phyloP scores from a whole-genome alignment of 30 jellyfish, hydroid and myxozoan species.

The Pelagia noctiluca region DNA sequence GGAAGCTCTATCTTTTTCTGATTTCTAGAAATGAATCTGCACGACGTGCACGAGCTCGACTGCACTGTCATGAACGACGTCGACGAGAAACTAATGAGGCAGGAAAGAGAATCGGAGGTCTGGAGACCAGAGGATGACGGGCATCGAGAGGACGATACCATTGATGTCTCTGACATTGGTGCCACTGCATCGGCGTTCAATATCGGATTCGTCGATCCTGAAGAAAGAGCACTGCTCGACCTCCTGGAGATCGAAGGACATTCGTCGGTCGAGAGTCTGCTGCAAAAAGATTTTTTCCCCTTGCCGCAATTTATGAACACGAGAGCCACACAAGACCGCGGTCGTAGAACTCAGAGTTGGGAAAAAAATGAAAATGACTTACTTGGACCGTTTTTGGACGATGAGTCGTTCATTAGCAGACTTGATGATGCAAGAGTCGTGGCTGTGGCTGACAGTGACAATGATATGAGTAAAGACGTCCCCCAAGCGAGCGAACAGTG shows the following conservation, averaged over 20 bases:
- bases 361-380: constrained; percentile 20
- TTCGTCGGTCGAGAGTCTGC: constrained; percentile 44
- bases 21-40: constrained; percentile 60
- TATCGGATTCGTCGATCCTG: constrained; percentile 73
- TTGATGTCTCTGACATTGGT: constrained; percentile 36
- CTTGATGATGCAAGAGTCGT: constrained; percentile 37
- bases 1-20: no score
- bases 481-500: no score
- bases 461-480: background rate
- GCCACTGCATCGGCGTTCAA: constrained; percentile 50
- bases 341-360: constrained; percentile 5
- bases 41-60: constrained; percentile 83
- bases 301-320: constrained; percentile 47
- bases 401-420: constrained; percentile 50
- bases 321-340: no score
- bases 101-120: constrained; percentile 38
- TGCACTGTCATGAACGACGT: constrained; percentile 80
- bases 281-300: constrained; percentile 59
- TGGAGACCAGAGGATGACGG: constrained; percentile 45
- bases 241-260: constrained; percentile 75
- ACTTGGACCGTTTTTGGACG: constrained; percentile 44
- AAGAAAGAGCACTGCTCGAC: constrained; percentile 81
- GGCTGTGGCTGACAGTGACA: constrained; percentile 3
- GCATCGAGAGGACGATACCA: constrained; percentile 20
- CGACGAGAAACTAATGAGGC: constrained; percentile 70